Base-by-base conservation (phyloP, 2,113 vertebrate genomes). In the Beaufortia kweichowensis region DNA sequence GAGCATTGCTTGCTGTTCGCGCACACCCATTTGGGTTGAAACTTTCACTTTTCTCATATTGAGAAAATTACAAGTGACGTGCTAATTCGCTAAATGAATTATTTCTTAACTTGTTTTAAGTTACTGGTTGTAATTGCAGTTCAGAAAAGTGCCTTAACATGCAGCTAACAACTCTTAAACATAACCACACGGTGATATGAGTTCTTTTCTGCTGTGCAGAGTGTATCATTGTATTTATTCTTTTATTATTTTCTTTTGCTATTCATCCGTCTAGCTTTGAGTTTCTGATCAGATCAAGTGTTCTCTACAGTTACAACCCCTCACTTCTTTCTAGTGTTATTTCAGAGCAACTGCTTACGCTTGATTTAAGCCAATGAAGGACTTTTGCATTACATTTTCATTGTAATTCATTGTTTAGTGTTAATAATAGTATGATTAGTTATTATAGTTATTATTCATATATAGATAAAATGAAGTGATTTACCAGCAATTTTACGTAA, bases 41-140 rank as follows among this genome's bases (percentile, higher is more conserved):
- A 23, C 31, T 9, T 60, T 33, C 46, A 41, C 29, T 68, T 67
- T 28, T 88, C 88, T 90, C 86, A 87, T 78, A 84, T 85, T 88
- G 87, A 90, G 86, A 89, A 80, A 75, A 61, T 3, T 60, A 55
- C 69, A 53, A 3, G 19, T 55, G 72, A 69, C 15, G 14, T 23
- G 78, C 17, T 69, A 24, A 50, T 21, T 50, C 6, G 1, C 17
- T 60, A 43, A 19, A 43, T 72, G 21, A 60, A 59, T 11, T 70
- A n/a, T 70, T 33, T n/a, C 29, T 56, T n/a, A 35, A 39, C 67
- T 55, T 70, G 31, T 39, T 19, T 43, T 43, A 29, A 3, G 33
- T 43, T 61, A 24, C 15, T 8, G 3, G 46, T 73, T 70, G 48
- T 80, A 74, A 79, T 81, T 33, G n/a, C 43, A 41, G 0, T 23